Evolutionary conservation across 2,888 invertebrate species (phyloP).

Genomic region (Eupithecia insigniata): DNA sequence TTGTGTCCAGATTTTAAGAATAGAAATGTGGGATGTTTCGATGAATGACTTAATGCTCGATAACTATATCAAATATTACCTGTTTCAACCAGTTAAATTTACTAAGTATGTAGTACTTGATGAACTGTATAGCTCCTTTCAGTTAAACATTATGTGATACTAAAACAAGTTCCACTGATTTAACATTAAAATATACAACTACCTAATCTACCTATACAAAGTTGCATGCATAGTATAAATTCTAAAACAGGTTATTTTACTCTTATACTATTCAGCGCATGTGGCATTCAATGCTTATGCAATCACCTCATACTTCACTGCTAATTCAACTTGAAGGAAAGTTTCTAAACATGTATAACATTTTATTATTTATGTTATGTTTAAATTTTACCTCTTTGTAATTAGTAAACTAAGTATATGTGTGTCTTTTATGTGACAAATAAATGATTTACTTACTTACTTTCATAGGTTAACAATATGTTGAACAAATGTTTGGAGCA

Average conservation of each 20-base stretch:
- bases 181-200: background rate
- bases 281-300: conserved; percentile 75
- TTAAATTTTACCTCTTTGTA: no score
- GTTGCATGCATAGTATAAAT: conserved; percentile 31
- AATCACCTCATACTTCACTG: conserved; percentile 55
- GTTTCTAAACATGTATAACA: conserved; percentile 15
- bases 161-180: conserved; percentile 5
- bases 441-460: no score
- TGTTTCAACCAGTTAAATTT: background rate
- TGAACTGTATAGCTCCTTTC: background rate
- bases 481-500: background rate
- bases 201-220: background rate
- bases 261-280: conserved; percentile 63
- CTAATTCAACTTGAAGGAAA: background rate
- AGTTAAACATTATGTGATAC: background rate
- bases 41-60: background rate
- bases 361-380: no score
- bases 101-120: background rate
- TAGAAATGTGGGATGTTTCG: background rate
- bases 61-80: background rate
- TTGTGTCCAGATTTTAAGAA: background rate
- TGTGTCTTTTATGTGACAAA: no score
- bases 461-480: background rate
- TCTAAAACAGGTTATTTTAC: background rate
- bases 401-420: no score